These are phyloP conservation scores for Rhyacichthys aspro DNA, from an alignment of 2,797 vertebrate genomes.

Conservation along the genomic window DNA sequence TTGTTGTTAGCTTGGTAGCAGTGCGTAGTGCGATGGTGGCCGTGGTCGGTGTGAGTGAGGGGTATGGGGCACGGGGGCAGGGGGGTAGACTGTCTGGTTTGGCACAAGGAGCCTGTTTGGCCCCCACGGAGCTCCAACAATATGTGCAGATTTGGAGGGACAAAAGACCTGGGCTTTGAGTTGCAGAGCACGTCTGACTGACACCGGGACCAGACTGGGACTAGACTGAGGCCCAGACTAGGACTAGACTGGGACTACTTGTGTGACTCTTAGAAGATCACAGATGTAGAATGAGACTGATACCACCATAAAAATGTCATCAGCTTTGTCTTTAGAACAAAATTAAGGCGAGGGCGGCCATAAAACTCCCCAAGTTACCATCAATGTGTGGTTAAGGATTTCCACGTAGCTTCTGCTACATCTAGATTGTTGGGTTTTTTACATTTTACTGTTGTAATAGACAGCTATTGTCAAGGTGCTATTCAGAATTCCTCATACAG, in stretches of 20 bases:
- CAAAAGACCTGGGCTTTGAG: constrained; percentile 86
- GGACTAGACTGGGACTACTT: constrained; percentile 28
- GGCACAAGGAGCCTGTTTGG: constrained; percentile 68
- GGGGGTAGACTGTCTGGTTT: constrained; percentile 58
- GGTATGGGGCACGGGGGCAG: background rate
- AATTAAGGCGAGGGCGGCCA: background rate
- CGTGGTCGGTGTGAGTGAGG: background rate
- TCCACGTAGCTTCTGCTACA: background rate
- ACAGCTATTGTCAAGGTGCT: no score
- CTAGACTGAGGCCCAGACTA: constrained; percentile 32
- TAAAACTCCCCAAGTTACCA: background rate
- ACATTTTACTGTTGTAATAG: no score
- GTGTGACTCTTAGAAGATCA: background rate
- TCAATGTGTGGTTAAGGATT: background rate
- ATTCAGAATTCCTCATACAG: no score
- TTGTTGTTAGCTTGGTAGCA: background rate
- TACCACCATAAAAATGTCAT: constrained; percentile 7
- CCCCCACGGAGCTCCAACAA: constrained; percentile 83
- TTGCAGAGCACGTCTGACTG: constrained; percentile 87
- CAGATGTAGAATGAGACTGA: background rate
- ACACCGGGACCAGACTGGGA: constrained; percentile 31
- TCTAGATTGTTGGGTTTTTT: no score
- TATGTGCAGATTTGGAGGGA: constrained; percentile 85
- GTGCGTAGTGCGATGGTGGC: background rate
- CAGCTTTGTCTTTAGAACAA: background rate